A percentile compares a stretch with the other conserved stretches of the same genome.
Conservation (phyloP, 2,113 vertebrate species). For the Opisthocomus hoazin region DNA sequence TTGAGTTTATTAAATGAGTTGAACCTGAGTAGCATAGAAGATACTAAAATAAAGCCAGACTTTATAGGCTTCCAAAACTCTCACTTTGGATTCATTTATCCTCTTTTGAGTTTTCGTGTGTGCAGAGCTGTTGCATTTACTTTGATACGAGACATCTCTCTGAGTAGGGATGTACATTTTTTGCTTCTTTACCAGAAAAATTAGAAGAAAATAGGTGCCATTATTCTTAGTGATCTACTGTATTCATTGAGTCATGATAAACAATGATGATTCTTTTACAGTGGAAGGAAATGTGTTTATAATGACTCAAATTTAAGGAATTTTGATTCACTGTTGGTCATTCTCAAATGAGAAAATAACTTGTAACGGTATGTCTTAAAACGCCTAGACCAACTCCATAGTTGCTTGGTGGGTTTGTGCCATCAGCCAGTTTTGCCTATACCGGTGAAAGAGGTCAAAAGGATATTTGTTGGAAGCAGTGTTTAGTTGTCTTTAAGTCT, state of each 20-base stretch:
- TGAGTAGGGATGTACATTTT: background rate
- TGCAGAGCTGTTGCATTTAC: background rate
- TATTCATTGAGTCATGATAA: background rate
- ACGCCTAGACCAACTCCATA: background rate
- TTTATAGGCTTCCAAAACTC: background rate
- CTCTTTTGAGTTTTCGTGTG: background rate
- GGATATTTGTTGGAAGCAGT: background rate
- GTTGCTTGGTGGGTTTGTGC: background rate
- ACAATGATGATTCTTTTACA: background rate
- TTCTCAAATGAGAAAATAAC: background rate
- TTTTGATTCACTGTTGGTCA: background rate
- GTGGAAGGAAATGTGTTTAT: background rate
- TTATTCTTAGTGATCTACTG: background rate
- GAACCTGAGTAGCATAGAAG: conserved; percentile 24
- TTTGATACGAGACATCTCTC: background rate
- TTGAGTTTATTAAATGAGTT: conserved; percentile 53
- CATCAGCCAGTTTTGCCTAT: background rate
- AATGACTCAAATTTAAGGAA: background rate
- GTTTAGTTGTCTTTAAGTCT: background rate
- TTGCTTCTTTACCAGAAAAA: background rate
- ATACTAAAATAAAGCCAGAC: background rate
- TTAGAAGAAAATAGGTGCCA: background rate
- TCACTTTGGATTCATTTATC: background rate
- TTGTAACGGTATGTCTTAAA: background rate
- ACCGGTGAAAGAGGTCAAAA: background rate